Evolutionary conservation across 2,888 invertebrate species (phyloP).

Genomic region (Trichacis sp.): DNA sequence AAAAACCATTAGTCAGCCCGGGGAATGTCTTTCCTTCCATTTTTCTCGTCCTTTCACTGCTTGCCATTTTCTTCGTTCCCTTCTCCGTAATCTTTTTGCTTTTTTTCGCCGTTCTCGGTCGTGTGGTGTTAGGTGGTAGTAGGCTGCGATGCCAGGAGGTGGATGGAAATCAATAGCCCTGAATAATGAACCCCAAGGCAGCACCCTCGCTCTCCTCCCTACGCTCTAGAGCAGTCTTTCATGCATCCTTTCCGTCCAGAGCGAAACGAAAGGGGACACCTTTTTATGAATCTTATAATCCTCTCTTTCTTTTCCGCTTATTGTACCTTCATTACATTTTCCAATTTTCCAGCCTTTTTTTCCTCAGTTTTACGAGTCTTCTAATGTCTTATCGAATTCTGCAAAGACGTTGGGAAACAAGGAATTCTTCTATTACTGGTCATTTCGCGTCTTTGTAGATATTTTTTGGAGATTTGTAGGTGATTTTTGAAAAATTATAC

Average conservation of each 20-base stretch:
- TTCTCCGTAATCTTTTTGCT: conserved; percentile 28
- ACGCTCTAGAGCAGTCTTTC: conserved; percentile 63
- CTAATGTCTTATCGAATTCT: too few species aligned
- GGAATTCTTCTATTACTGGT: too few species aligned
- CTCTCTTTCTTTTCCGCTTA: conserved; percentile 12
- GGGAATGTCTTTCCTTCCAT: conserved; percentile 37
- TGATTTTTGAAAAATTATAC: too few species aligned
- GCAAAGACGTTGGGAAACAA: too few species aligned
- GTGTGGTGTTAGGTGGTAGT: conserved; percentile 51
- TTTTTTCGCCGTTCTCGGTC: conserved; percentile 49
- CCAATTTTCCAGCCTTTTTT: too few species aligned
- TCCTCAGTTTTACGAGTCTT: too few species aligned
- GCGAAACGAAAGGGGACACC: conserved; percentile 26
- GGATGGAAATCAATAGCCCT: conserved; percentile 69
- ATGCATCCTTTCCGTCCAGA: conserved; percentile 43
- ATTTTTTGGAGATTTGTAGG: too few species aligned
- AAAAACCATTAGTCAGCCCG: conserved; percentile 54
- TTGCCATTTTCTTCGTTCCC: conserved; percentile 42
- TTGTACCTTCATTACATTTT: too few species aligned
- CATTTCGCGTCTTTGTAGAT: too few species aligned
- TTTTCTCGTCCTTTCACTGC: conserved; percentile 10
- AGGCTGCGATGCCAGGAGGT: conserved; percentile 58
- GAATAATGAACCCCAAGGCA: conserved; percentile 64
- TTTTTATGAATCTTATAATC: conserved; percentile 6
- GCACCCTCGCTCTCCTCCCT: conserved; percentile 48